These are phyloP conservation scores for Conchocele bisecta DNA, from an alignment of 2,888 invertebrate genomes.

Conservation along the genomic window DNA sequence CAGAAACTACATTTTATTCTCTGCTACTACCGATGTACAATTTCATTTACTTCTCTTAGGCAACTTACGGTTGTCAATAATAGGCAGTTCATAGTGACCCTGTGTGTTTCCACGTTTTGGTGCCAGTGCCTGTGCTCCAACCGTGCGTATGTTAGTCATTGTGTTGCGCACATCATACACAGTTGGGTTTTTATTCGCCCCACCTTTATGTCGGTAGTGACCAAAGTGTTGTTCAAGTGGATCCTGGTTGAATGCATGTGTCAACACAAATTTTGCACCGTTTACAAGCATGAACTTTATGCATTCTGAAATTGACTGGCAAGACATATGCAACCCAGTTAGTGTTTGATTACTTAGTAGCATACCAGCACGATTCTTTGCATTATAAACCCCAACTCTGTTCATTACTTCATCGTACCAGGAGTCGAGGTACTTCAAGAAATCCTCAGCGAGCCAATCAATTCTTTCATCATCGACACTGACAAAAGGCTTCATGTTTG, in stretches of 20 bases:
- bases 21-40: too few relatives aligned
- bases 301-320: constrained; percentile 4
- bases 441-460: constrained; percentile 17
- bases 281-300: not conserved
- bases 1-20: too few relatives aligned
- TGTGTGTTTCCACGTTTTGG: too few relatives aligned
- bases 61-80: too few relatives aligned
- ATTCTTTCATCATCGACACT: constrained; percentile 14
- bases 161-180: constrained; percentile 22
- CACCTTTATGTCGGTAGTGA: constrained; percentile 8
- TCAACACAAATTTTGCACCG: constrained; percentile 39
- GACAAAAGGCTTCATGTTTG: constrained; percentile 16
- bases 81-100: too few relatives aligned
- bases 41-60: too few relatives aligned
- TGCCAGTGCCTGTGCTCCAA: too few relatives aligned
- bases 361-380: not conserved
- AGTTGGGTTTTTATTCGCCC: constrained; percentile 31
- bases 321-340: constrained; percentile 21
- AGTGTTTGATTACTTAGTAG: constrained; percentile 33
- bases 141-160: too few relatives aligned
- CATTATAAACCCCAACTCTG: not conserved
- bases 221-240: constrained; percentile 48
- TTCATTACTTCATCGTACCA: constrained; percentile 16
- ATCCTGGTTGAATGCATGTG: constrained; percentile 43
- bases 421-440: constrained; percentile 13